Percentiles rank a stretch among this genome's conserved stretches.
Conservation (phyloP, 2,797 vertebrate genomes). For the Esox masquinongy region DNA sequence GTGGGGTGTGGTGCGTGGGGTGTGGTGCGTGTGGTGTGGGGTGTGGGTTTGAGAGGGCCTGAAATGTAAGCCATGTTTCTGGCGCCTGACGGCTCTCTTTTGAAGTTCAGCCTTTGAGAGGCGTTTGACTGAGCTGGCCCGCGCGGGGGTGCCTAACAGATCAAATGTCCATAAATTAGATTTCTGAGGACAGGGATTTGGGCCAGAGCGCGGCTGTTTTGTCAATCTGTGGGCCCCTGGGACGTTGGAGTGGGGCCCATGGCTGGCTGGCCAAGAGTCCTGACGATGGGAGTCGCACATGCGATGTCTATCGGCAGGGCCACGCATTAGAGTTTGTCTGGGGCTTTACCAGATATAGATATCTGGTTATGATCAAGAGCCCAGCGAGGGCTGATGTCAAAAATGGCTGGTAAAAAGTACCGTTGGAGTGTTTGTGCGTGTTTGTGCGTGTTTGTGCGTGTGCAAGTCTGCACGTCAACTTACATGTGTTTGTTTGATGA, state of each 20-base stretch:
- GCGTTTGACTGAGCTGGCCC: conserved; percentile 19
- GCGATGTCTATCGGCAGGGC: conserved; percentile 13
- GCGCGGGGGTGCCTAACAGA: conserved; percentile 25
- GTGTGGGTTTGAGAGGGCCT: conserved; percentile 22
- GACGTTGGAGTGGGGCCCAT: conserved; percentile 30
- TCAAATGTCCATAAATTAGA: conserved; percentile 30
- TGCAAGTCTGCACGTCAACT: conserved; percentile 23
- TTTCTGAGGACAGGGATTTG: conserved; percentile 23
- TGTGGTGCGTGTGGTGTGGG: conserved; percentile 1
- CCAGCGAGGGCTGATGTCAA: conserved; percentile 66
- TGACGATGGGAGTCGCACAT: conserved; percentile 33
- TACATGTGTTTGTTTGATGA: background rate
- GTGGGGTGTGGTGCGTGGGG: background rate
- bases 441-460: conserved; percentile 16
- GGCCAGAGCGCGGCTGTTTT: conserved; percentile 32
- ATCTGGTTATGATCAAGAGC: conserved; percentile 75
- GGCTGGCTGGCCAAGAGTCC: conserved; percentile 34
- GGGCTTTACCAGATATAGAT: conserved; percentile 49
- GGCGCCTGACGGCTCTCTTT: conserved; percentile 22
- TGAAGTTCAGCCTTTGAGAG: conserved; percentile 30
- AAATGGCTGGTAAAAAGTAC: conserved; percentile 58
- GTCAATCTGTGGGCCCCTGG: conserved; percentile 37
- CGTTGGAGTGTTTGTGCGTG: conserved; percentile 17
- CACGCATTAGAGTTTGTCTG: conserved; percentile 24
- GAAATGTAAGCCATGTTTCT: conserved; percentile 32